phyloP scores from a whole-genome alignment of 2,797 vertebrate genomes.

The Spatula clypeata region DNA sequence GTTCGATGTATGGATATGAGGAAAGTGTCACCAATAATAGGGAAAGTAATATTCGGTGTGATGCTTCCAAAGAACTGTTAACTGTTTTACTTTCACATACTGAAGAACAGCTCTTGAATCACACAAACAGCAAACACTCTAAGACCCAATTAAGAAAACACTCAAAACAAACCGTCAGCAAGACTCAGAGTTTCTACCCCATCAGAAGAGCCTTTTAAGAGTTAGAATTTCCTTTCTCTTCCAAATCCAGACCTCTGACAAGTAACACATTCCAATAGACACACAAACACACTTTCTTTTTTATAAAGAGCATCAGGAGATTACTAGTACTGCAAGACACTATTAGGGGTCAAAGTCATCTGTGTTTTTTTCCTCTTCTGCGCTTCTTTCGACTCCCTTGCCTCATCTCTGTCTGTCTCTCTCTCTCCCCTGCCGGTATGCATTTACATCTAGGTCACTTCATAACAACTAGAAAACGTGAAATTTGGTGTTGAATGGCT shows the following conservation, averaged over 20 bases:
- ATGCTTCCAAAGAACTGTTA: not conserved
- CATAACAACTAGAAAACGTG: not conserved
- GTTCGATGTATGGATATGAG: not conserved
- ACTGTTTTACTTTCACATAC: not conserved
- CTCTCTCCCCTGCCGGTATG: not conserved
- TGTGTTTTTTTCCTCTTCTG: not conserved
- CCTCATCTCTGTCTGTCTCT: not conserved
- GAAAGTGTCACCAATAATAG: not conserved
- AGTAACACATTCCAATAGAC: not conserved
- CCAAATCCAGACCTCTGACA: not conserved
- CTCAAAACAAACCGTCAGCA: not conserved
- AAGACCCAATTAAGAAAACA: not conserved
- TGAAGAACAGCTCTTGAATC: not conserved
- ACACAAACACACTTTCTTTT: not conserved
- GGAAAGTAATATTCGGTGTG: not conserved
- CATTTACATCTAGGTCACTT: not conserved
- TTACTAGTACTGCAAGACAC: not conserved
- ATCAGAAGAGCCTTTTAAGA: not conserved
- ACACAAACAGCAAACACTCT: not conserved
- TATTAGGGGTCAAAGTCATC: not conserved
- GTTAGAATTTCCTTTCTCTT: not conserved
- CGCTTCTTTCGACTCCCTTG: not conserved
- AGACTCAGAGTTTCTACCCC: not conserved
- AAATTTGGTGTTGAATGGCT: constrained; percentile 1
- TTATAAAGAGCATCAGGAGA: not conserved